phyloP scores from a whole-genome alignment of 2,797 vertebrate genomes.

The Oryzias sinensis region DNA sequence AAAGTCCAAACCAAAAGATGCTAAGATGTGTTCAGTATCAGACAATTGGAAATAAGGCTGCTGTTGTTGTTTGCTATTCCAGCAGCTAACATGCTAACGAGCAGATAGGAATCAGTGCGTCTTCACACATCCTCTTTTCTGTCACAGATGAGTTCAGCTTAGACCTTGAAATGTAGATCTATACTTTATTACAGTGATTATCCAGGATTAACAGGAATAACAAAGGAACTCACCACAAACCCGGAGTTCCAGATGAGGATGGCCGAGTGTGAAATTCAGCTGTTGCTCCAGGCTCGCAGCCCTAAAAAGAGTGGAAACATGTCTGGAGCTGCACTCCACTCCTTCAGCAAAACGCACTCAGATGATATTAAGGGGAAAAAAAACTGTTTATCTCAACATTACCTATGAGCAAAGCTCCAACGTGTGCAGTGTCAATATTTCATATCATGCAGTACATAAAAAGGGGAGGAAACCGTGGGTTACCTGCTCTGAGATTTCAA shows the following conservation, averaged over 20 bases:
- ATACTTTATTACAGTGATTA: background rate
- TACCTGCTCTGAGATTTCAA: no score
- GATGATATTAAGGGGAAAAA: no score
- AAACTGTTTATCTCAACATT: no score
- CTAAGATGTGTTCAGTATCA: background rate
- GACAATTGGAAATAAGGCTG: conserved; percentile 16
- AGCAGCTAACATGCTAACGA: conserved; percentile 20
- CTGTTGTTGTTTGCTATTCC: conserved; percentile 16
- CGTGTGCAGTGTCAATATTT: no score
- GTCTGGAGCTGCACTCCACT: background rate
- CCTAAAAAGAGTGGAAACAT: conserved; percentile 38
- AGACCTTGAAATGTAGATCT: background rate
- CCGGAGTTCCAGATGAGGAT: conserved; percentile 25
- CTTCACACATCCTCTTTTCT: background rate
- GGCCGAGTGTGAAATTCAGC: conserved; percentile 16
- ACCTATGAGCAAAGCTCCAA: no score
- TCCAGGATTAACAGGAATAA: background rate
- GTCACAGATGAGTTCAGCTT: background rate
- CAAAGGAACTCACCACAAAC: conserved; percentile 53
- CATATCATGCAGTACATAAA: no score
- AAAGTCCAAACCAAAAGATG: background rate
- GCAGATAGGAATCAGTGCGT: conserved; percentile 11
- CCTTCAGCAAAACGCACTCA: conserved; percentile 8
- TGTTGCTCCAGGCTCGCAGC: conserved; percentile 31
- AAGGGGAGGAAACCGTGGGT: no score